These are phyloP conservation scores for Ondatra zibethicus DNA, from an alignment of 2,113 vertebrate genomes.

Conservation along the genomic window DNA sequence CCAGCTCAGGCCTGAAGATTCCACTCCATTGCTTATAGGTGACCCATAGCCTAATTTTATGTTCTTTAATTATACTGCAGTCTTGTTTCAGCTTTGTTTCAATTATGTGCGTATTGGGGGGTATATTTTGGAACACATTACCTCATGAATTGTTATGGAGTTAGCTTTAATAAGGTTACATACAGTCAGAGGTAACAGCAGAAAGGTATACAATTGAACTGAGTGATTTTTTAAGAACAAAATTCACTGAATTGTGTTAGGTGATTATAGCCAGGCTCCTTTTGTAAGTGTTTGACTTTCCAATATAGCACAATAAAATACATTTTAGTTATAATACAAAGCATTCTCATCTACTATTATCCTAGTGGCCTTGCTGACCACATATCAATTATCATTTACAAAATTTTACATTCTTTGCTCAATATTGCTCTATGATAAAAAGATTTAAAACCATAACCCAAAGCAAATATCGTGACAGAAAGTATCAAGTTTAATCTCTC, in stretches of 20 bases:
- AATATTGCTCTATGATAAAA: background rate
- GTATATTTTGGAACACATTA: background rate
- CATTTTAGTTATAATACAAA: background rate
- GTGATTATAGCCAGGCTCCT: background rate
- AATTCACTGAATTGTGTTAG: background rate
- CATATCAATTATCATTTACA: background rate
- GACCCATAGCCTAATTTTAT: slow-evolving; percentile 54
- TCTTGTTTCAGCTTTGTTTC: background rate
- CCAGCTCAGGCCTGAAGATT: slow-evolving; percentile 7
- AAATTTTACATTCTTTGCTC: background rate
- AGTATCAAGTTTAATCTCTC: background rate
- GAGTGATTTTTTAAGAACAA: slow-evolving; percentile 3
- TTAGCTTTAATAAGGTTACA: slow-evolving; percentile 28
- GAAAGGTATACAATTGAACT: background rate
- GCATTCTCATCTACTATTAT: background rate
- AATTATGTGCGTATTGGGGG: background rate
- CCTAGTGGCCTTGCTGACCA: background rate
- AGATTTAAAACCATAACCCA: background rate
- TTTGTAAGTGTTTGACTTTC: background rate
- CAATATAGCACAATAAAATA: background rate
- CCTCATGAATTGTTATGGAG: background rate
- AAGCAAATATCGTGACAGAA: background rate
- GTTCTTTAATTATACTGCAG: slow-evolving; percentile 25
- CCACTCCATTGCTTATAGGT: background rate
- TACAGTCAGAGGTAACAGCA: background rate